Base-by-base conservation (phyloP, 2,113 vertebrate genomes). In the Lepus timidus region DNA sequence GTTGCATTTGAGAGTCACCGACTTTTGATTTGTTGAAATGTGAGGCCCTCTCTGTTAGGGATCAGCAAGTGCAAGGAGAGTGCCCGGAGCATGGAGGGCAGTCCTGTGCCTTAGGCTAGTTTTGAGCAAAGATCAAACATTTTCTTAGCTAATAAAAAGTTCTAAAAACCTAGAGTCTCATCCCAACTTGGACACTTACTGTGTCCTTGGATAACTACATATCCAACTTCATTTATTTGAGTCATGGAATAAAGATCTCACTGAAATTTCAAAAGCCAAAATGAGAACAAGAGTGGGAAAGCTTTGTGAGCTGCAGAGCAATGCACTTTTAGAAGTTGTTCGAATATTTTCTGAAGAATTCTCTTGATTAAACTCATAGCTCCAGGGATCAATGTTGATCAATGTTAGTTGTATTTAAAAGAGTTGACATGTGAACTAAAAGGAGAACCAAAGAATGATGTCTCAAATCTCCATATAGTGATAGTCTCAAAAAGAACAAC, bases 11-110 rank as follows among this genome's bases (percentile, higher is more conserved):
- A 90, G 76, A 92, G 70, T 79, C 49, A 79, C 58, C 68, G 65
- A 94, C 49, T 83, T 88, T 86, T 92, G 36, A 92, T 49, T 44
- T 74, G 51, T 78, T 90, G 51, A 86, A 86, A 92, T 86, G 11
- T 22, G 74, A 94, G 74, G 16, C 33, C 74, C 70, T 89, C 89
- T 85, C 73, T 91, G 36, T 80, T 68, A 36, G 27, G 67, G 22
- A 88, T 31, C 17, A 95, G 27, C 51, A 85, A 87, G 82, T 49
- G 79, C 58, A 73, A 36, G 51, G 22, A 78, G 44, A 62, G 44
- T 55, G 7, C 6, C 16, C 67, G 31, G 31, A 95, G 25, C 64
- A 49, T 20, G 19, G 7, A 5, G 39, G 73, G 23, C 6, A 75
- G 79, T 31, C 44, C 44, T 75, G 17, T 51, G 44, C 61, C 52